These are phyloP conservation scores for Staurois parvus DNA, from an alignment of 2,797 vertebrate species.

Conservation along the genomic window DNA sequence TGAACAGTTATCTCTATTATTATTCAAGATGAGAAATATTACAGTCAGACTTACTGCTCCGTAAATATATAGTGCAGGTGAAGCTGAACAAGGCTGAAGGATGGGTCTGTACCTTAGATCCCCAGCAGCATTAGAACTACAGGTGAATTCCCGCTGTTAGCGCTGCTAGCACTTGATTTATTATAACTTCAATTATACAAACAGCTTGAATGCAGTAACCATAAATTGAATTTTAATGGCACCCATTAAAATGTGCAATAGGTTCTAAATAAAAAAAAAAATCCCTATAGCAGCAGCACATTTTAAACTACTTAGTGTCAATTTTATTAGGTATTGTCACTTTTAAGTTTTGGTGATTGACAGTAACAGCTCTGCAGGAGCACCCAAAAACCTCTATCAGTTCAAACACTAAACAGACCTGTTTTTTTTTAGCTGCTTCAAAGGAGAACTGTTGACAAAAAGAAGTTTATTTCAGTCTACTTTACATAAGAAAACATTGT, in stretches of 20 bases:
- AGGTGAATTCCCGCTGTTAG: neutral
- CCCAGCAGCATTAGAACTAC: neutral
- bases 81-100: neutral
- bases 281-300: neutral
- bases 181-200: neutral
- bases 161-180: neutral
- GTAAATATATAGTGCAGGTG: constrained; percentile 13
- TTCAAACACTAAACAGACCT: neutral
- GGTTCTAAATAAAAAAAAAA: neutral
- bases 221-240: neutral
- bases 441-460: neutral
- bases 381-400: neutral
- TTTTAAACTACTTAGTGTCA: neutral
- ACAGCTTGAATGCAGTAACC: neutral
- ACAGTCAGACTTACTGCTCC: constrained; percentile 36
- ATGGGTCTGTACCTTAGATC: neutral
- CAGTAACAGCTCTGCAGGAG: neutral
- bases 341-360: neutral
- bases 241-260: neutral
- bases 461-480: too few species aligned
- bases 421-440: neutral
- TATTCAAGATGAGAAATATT: constrained; percentile 8
- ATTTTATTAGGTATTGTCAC: neutral
- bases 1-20: neutral
- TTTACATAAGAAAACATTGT: too few species aligned